Evolutionary conservation across 2,797 vertebrate genomes (phyloP), one percentile per base, ranked within the genome.

Genomic region (Tauraco hartlaubi): DNA sequence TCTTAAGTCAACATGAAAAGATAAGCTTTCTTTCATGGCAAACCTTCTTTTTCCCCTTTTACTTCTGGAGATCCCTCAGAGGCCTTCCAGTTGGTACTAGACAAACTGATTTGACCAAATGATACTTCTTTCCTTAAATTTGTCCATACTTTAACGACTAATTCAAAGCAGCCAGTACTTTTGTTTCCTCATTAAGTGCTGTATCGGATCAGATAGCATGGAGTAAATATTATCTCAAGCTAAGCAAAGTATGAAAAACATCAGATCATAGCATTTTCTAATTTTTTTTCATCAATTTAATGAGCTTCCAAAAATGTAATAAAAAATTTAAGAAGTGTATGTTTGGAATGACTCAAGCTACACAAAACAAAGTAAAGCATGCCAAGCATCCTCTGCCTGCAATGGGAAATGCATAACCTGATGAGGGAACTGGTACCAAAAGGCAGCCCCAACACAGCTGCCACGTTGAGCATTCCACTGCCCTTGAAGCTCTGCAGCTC

Each of bases 391-490:
- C 44, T 82, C 43, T 51, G 12, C 9, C 44, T 67, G 28, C 58
- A 81, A 21, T 12, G 10, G 15, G 31, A 83, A 90, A 72, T 41
- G 13, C 5, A 61, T 31, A 67, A 86, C 29, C 25, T 81, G 19
- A 37, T 25, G 74, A 85, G 76, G 28, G 8, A 16, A 21, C 17
- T 49, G 9, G 5, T 39, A 55, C 28, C 33, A 39, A 71, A 77
- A 84, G 54, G n/a, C 22, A 72, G 14, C 11, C 16, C 21, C 51
- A 52, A 25, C 5, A 9, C 26, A 48, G 41, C 52, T 49, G 6
- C 37, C 15, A 17, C 23, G 23, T 2, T 0, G 0, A 41, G 22
- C 21, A 56, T 23, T 39, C 41, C 49, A 28, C 9, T 3, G 2
- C 5, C 13, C 31, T 54, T 25, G 54, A 64, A 5, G 7, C 20